A percentile compares a stretch with the other conserved stretches of the same genome.
These are phyloP conservation scores for Ellobium chinense DNA, from an alignment of 2,888 invertebrate genomes.

Conservation along the genomic window DNA sequence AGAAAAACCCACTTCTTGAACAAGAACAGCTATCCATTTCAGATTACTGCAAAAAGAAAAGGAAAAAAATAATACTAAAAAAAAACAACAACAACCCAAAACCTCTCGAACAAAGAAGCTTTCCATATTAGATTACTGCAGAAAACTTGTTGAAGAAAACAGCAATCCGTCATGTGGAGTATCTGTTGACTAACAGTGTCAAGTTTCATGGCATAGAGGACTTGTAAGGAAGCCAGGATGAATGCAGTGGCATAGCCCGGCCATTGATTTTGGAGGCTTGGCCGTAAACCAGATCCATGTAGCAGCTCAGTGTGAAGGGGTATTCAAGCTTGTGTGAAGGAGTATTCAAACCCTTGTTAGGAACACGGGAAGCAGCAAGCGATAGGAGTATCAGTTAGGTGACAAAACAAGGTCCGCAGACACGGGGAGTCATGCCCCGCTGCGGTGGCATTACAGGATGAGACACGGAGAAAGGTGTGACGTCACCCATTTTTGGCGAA, in stretches of 20 bases:
- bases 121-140: background rate
- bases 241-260: background rate
- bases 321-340: no score
- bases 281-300: background rate
- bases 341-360: no score
- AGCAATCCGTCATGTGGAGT: background rate
- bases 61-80: no score
- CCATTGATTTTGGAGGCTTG: background rate
- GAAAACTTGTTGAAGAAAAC: background rate
- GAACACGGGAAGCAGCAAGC: background rate
- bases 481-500: background rate
- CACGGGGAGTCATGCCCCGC: background rate
- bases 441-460: background rate
- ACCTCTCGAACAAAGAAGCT: background rate
- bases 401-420: constrained; percentile 8
- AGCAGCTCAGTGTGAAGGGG: background rate
- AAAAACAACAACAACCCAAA: no score
- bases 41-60: no score
- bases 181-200: background rate
- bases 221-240: background rate
- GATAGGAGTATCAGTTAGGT: background rate
- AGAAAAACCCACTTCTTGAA: no score
- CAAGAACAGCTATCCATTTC: no score
- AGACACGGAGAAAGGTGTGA: constrained; percentile 19
- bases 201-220: background rate